These are phyloP conservation scores for Maccullochella peelii DNA, from an alignment of 2,113 vertebrate genomes.

Conservation along the genomic window DNA sequence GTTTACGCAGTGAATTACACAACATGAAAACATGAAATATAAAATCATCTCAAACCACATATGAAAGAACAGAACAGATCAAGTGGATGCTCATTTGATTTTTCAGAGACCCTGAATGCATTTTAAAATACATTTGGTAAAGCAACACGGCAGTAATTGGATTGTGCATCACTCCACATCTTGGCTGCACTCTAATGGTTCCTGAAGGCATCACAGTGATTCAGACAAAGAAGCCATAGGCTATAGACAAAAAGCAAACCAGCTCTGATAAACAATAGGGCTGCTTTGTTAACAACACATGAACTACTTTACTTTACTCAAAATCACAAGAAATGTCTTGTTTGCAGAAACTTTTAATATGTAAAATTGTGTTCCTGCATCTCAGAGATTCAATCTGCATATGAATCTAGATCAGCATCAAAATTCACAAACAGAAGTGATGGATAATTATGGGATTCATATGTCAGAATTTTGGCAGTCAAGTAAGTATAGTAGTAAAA, in stretches of 20 bases:
- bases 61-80: slow-evolving; percentile 13
- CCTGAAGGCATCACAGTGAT: slow-evolving; percentile 35
- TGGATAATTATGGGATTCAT: not conserved
- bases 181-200: slow-evolving; percentile 22
- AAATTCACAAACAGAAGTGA: not conserved
- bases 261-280: not conserved
- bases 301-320: not conserved
- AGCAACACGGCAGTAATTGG: slow-evolving; percentile 37
- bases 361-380: not conserved
- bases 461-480: not conserved
- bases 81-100: slow-evolving; percentile 42
- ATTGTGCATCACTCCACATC: slow-evolving; percentile 41
- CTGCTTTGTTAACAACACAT: not conserved
- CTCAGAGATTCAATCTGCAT: not conserved
- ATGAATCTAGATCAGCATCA: not conserved
- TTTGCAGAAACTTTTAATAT: not conserved
- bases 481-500: not conserved
- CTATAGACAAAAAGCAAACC: not conserved
- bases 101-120: slow-evolving; percentile 21
- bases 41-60: slow-evolving; percentile 10
- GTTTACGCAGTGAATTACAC: not conserved
- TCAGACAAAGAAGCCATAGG: slow-evolving; percentile 4
- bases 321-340: not conserved
- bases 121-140: slow-evolving; percentile 51
- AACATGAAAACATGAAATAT: slow-evolving; percentile 1